Evolutionary conservation across 2,797 vertebrate genomes (phyloP).

Genomic region (Hypotaenidia philippensis): DNA sequence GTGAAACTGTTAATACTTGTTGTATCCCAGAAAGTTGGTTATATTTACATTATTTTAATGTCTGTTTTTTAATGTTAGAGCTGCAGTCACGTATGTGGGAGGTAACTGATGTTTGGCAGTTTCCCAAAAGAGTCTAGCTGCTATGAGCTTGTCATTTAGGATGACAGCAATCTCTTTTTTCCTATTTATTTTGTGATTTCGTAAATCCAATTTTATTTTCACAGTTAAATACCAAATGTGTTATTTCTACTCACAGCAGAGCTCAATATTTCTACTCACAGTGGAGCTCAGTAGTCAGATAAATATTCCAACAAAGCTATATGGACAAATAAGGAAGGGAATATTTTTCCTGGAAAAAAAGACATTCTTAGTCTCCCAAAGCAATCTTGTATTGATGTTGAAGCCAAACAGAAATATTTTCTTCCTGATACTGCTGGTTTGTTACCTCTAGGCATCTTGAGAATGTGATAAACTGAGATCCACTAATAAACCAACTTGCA

Average conservation of each 20-base stretch:
- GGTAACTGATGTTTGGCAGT: conserved; percentile 31
- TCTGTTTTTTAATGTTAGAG: conserved; percentile 30
- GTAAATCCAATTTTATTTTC: neutral
- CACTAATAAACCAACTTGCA: neutral
- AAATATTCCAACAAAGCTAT: neutral
- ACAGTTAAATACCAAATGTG: neutral
- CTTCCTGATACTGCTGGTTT: neutral
- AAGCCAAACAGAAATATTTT: neutral
- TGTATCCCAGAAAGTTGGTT: conserved; percentile 39
- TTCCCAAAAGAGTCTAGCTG: neutral
- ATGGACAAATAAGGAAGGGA: neutral
- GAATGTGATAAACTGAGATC: neutral
- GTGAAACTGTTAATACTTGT: conserved; percentile 55
- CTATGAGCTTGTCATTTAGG: neutral
- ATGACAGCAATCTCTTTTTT: neutral
- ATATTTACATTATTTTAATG: conserved; percentile 50
- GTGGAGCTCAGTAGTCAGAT: neutral
- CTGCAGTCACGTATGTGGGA: neutral
- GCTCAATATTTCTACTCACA: neutral
- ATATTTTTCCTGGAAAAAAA: neutral
- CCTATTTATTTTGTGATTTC: conserved; percentile 26
- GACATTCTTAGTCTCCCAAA: neutral
- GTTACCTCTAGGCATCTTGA: neutral
- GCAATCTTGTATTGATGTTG: neutral
- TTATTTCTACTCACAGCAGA: neutral